Evolutionary conservation across 2,888 invertebrate genomes (phyloP), one percentile per base, ranked within the genome.

Genomic region (Diploptera punctata): DNA sequence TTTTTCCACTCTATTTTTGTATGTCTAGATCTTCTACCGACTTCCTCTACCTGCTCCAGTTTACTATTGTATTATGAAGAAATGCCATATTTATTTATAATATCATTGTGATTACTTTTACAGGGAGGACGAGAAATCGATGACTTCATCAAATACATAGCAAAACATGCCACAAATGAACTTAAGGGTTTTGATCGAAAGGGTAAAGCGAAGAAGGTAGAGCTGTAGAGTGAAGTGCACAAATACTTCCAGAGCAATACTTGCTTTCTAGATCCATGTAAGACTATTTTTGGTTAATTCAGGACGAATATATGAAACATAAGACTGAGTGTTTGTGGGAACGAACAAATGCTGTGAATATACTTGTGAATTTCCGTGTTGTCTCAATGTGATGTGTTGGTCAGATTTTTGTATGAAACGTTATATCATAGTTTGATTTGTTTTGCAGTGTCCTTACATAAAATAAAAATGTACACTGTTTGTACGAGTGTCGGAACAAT

Each of bases 111-210:
- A n/a, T n/a, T n/a, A n/a, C 19, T 47, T 68, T 86, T 85, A n/a
- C 85, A 93, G 88, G 96, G 96, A 79, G 99, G 97, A 2, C 92
- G 99, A 73, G 93, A 95, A 78, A 84, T 95, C 5, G 92, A 97
- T 75, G 99, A 99, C 82, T 98, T 99, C 83, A 79, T 99, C 77
- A 95, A 95, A 81, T 99, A 95, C 85, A 92, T 99, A 78, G 91
- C 99, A 62, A 93, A 95, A 82, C 93, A 98, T 77, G 89, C 99
- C 16, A 94, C 95, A 68, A 87, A 90, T 76, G 96, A 95, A 81
- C 90, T 99, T 79, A 93, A 91, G 78, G 92, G 93, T 75, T 98
- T 87, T 83, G 94, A 94, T 85, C 90, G 97, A 76, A 92, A 90
- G 80, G 99, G 99, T 79, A 92, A 89, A 73, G 82, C 86, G 52